phyloP scores from a whole-genome alignment of 2,113 vertebrate genomes.

The Myotis davidii region DNA sequence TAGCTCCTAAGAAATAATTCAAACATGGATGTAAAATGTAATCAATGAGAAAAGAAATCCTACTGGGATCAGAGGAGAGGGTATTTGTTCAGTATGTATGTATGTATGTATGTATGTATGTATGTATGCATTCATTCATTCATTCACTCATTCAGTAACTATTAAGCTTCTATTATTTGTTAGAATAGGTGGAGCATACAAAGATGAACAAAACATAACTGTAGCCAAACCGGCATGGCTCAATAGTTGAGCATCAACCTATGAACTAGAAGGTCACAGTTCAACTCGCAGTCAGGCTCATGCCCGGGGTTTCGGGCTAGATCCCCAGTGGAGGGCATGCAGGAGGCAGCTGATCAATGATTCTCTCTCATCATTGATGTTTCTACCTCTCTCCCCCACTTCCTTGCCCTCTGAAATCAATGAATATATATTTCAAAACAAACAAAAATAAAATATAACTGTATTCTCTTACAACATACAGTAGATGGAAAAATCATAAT shows the following conservation, averaged over 20 bases:
- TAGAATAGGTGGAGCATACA: background rate
- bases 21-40: background rate
- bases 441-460: background rate
- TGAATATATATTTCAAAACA: too few species aligned
- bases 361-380: too few species aligned
- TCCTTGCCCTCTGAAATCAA: too few species aligned
- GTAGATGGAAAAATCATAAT: background rate
- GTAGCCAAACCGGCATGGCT: too few species aligned
- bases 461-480: background rate
- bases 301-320: too few species aligned
- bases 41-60: background rate
- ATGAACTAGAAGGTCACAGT: too few species aligned
- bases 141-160: background rate
- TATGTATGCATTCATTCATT: background rate
- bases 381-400: too few species aligned
- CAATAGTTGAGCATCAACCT: too few species aligned
- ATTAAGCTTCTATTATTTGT: background rate
- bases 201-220: background rate
- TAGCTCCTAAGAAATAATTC: conserved; percentile 32
- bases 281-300: too few species aligned
- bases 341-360: too few species aligned
- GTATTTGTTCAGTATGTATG: background rate
- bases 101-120: background rate
- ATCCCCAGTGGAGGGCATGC: too few species aligned
- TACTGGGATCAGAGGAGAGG: background rate